Evolutionary conservation across 2,113 vertebrate species (phyloP).

Genomic region (Piprites chloris): DNA sequence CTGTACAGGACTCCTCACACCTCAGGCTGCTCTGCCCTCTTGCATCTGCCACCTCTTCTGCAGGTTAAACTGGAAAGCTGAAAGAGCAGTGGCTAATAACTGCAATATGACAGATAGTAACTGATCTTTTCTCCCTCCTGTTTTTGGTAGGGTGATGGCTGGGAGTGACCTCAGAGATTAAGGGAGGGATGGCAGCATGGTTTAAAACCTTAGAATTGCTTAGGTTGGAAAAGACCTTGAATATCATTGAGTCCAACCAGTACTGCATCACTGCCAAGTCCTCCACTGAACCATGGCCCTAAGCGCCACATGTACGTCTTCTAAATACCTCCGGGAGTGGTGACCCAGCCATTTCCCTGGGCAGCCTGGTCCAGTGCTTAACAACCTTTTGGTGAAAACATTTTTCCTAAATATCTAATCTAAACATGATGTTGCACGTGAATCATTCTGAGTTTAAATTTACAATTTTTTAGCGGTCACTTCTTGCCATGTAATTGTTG

Average conservation of each 20-base stretch:
- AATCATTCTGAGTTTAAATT: neutral
- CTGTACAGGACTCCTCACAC: neutral
- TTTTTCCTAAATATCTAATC: neutral
- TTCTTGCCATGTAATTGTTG: neutral
- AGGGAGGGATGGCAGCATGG: neutral
- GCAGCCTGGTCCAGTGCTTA: neutral
- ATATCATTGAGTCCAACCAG: accelerated
- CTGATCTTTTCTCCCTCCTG: neutral
- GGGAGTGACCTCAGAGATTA: neutral
- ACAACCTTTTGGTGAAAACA: neutral
- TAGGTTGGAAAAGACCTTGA: neutral
- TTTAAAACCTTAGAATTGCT: neutral
- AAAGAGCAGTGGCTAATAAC: neutral
- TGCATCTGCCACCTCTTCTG: neutral
- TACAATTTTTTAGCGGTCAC: neutral
- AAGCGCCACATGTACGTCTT: too few relatives aligned
- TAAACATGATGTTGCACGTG: neutral
- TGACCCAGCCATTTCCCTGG: neutral
- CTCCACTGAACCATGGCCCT: neutral
- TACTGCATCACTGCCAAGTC: neutral
- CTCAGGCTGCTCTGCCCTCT: neutral
- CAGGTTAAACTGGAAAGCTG: neutral
- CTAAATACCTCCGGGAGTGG: neutral
- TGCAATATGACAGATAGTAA: neutral
- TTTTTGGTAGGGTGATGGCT: neutral